A percentile compares a stretch with the other conserved stretches of the same genome.
Evolutionary conservation across 2,113 vertebrate genomes (phyloP).

Genomic region (Odontophorus gujanensis): DNA sequence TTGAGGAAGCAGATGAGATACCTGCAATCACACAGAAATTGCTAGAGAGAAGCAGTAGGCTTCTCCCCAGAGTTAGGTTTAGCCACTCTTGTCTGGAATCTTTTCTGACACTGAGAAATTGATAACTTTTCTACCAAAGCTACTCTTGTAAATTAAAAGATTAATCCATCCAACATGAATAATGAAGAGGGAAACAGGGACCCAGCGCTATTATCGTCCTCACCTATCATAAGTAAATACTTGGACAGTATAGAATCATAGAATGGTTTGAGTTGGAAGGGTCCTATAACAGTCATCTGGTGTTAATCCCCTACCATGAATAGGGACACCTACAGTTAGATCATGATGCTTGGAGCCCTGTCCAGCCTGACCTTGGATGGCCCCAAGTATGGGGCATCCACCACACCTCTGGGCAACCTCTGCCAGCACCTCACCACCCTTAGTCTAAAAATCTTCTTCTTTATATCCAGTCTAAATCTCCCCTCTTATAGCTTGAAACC

Average conservation of each 20-base stretch:
- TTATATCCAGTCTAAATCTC: too few species aligned
- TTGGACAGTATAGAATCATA: neutral
- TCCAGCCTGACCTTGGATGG: too few species aligned
- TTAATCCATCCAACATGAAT: neutral
- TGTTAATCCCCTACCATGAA: too few species aligned
- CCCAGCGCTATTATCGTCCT: neutral
- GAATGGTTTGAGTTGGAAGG: too few species aligned
- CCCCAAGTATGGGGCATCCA: too few species aligned
- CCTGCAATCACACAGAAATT: fast-evolving
- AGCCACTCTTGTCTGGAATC: neutral
- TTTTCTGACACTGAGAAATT: neutral
- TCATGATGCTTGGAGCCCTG: too few species aligned
- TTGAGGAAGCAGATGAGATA: neutral
- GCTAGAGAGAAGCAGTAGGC: neutral
- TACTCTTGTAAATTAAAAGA: neutral
- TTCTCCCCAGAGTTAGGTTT: fast-evolving
- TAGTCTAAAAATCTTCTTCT: too few species aligned
- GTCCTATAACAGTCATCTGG: too few species aligned
- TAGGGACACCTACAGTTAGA: too few species aligned
- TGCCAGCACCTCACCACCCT: too few species aligned
- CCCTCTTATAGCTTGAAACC: too few species aligned
- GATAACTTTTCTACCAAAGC: neutral
- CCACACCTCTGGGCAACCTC: too few species aligned
- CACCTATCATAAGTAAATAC: neutral
- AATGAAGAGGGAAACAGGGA: neutral